Evolutionary conservation across 2,888 invertebrate species (phyloP).

Genomic region (Rotaria socialis): DNA sequence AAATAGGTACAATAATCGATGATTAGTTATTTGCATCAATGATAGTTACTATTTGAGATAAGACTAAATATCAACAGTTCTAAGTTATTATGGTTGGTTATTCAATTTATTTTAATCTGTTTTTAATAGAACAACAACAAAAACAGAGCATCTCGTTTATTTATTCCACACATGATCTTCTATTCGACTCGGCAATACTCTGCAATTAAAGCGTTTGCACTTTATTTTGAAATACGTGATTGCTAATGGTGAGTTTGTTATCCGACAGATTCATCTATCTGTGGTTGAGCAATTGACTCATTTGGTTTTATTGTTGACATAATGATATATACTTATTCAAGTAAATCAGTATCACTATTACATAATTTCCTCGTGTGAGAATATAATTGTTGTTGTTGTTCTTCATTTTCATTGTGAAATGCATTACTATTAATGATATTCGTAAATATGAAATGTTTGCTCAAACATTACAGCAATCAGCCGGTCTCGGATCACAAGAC

Average conservation of each 20-base stretch:
- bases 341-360: background rate
- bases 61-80: too few species aligned
- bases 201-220: background rate
- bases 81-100: too few species aligned
- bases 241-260: background rate
- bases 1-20: too few species aligned
- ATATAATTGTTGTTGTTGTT: background rate
- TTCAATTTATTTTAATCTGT: background rate
- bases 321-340: background rate
- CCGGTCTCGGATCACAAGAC: conserved; percentile 31
- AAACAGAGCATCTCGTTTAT: conserved; percentile 1
- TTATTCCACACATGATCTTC: background rate
- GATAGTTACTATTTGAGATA: too few species aligned
- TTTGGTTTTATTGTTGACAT: background rate
- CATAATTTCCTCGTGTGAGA: background rate
- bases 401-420: background rate
- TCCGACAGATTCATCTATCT: background rate
- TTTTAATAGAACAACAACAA: too few species aligned
- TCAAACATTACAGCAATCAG: too few species aligned
- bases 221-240: background rate
- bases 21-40: too few species aligned
- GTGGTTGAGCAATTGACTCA: background rate
- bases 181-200: background rate
- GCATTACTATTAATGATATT: background rate
- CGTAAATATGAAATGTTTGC: too few species aligned